These are phyloP conservation scores for Andrena chrysosceles DNA, from an alignment of 2,888 invertebrate species.

Conservation along the genomic window DNA sequence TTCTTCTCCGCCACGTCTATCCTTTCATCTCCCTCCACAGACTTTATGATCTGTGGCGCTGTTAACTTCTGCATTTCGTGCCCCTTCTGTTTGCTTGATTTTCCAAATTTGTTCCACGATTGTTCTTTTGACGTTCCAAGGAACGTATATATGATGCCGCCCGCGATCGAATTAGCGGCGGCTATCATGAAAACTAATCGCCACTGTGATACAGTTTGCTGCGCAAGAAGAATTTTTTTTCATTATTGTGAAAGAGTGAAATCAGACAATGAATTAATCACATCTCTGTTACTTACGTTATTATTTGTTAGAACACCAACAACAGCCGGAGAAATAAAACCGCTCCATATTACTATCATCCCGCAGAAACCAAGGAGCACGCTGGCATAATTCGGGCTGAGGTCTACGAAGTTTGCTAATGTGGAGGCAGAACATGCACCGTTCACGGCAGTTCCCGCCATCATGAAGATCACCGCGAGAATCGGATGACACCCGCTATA, in stretches of 20 bases:
- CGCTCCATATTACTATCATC: slow-evolving; percentile 86
- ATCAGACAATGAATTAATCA: background rate
- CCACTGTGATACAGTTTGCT: slow-evolving; percentile 84
- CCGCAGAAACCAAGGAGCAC: slow-evolving; percentile 88
- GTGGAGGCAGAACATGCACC: slow-evolving; percentile 90
- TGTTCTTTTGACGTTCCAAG: slow-evolving; percentile 81
- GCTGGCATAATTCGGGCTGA: slow-evolving; percentile 88
- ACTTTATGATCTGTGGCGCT: background rate
- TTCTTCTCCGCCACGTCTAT: slow-evolving; percentile 5
- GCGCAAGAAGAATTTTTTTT: slow-evolving; percentile 26
- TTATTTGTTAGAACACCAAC: slow-evolving; percentile 88
- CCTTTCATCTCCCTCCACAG: slow-evolving; percentile 21
- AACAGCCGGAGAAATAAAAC: slow-evolving; percentile 88
- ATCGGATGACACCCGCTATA: slow-evolving; percentile 88
- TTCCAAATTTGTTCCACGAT: slow-evolving; percentile 77
- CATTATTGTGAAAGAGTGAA: background rate
- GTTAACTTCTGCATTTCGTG: slow-evolving; percentile 72
- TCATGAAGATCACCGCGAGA: slow-evolving; percentile 87
- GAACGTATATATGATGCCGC: slow-evolving; percentile 74
- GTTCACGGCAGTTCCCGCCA: slow-evolving; percentile 88
- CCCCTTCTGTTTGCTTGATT: slow-evolving; percentile 48
- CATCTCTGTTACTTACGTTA: slow-evolving; percentile 86
- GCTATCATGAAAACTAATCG: slow-evolving; percentile 80
- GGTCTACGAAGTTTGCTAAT: slow-evolving; percentile 89
- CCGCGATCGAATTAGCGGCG: slow-evolving; percentile 73